These are phyloP conservation scores for Eupithecia abbreviata DNA, from an alignment of 2,888 invertebrate genomes.

Conservation along the genomic window DNA sequence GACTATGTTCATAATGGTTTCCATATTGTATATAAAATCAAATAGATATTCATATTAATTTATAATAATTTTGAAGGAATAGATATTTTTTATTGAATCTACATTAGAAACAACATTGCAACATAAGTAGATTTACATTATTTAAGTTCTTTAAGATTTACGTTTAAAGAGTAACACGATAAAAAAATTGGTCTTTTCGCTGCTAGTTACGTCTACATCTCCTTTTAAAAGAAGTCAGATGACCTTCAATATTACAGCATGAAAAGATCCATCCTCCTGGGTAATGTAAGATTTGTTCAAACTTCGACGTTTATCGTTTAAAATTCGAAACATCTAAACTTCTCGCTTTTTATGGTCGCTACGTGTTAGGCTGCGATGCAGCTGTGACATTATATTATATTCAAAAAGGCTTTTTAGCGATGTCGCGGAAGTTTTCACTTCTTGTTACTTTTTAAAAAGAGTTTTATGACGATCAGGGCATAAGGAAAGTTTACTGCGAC, in stretches of 20 bases:
- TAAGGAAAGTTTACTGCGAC: neutral
- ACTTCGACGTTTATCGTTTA: slow-evolving; percentile 27
- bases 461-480: neutral
- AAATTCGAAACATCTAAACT: slow-evolving; percentile 43
- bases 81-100: too few relatives aligned
- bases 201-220: too few relatives aligned
- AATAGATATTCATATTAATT: too few relatives aligned
- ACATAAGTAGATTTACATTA: too few relatives aligned
- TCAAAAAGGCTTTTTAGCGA: slow-evolving; percentile 34
- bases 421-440: neutral
- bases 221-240: neutral
- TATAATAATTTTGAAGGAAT: too few relatives aligned
- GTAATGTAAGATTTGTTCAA: slow-evolving; percentile 29
- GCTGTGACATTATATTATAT: slow-evolving; percentile 42
- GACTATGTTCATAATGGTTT: too few relatives aligned
- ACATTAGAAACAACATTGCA: too few relatives aligned
- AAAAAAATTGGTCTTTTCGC: neutral
- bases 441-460: neutral
- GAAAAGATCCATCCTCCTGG: slow-evolving; percentile 19
- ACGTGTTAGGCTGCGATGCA: slow-evolving; percentile 40
- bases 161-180: too few relatives aligned
- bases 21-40: too few relatives aligned
- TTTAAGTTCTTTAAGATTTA: too few relatives aligned
- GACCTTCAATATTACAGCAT: neutral
- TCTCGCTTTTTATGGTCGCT: slow-evolving; percentile 39